Conservation (phyloP, 1,140 invertebrate genomes). For the Hermetia illucens region DNA sequence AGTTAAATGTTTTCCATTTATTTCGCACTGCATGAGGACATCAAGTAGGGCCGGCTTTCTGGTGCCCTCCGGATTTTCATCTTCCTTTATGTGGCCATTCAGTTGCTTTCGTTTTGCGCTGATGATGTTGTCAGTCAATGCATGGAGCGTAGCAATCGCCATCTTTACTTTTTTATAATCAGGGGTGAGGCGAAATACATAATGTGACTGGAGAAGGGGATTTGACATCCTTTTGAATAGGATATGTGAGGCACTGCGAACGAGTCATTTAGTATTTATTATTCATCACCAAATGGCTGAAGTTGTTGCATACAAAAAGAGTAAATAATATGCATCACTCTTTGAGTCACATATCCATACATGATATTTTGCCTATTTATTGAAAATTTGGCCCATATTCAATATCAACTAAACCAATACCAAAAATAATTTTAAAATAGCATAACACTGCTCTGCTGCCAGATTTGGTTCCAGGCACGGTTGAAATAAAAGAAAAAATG, state of each 20-base stretch:
- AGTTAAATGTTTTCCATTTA: conserved; percentile 10
- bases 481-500: too few species aligned
- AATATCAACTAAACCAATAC: too few species aligned
- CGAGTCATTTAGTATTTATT: background rate
- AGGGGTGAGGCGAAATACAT: conserved; percentile 14
- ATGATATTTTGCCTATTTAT: too few species aligned
- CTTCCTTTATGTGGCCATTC: conserved; percentile 4
- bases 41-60: conserved; percentile 14
- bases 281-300: too few species aligned
- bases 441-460: too few species aligned
- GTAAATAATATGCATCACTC: too few species aligned
- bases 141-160: conserved; percentile 17
- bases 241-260: conserved; percentile 4
- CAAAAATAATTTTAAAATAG: too few species aligned
- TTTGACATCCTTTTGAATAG: conserved; percentile 27
- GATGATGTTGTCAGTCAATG: conserved; percentile 15
- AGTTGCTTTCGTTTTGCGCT: conserved; percentile 7
- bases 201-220: conserved; percentile 18
- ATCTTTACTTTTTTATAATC: conserved; percentile 12
- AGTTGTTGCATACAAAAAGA: too few species aligned
- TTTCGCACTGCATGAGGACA: conserved; percentile 12
- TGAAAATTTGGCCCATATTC: too few species aligned
- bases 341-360: too few species aligned
- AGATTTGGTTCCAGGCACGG: too few species aligned
- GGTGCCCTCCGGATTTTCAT: background rate